Evolutionary conservation across 2,113 vertebrate species (phyloP), one percentile per base, ranked within the genome.

Genomic region (Microtus ochrogaster): DNA sequence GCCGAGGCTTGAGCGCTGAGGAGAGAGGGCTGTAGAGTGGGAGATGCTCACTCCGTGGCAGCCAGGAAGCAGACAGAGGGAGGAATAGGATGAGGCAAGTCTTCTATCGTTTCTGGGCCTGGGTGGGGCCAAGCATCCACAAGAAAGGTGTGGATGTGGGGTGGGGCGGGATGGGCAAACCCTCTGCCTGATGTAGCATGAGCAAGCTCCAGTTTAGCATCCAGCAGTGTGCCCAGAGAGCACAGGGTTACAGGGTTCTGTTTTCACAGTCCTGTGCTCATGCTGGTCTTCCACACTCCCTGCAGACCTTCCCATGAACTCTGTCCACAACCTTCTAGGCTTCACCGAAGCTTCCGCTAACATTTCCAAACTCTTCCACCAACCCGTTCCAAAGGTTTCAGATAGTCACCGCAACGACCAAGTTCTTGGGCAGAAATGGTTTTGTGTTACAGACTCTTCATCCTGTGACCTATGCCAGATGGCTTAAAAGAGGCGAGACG

Each of bases 141-240:
- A 28, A 2, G 41, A 33, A 33, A 63, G 14, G 30, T 33, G 41
- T 85, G 58, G 61, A 41, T 14, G 78, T 28, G 26, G 72, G n/a
- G 19, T 58, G 0, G 10, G 22, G 7, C 0, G 0, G 14, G 9
- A 44, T 65, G 61, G 82, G 14, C 26, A 28, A 44, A 65, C 63
- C 14, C 52, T 16, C 26, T 65, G 41, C 8, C 39, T 33, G 39
- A 28, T 66, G 61, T 44, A 36, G 33, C 28, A 5, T 3, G 39
- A 85, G 39, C 2, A n/a, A 11, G 28, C n/a, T 65, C 39, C 58
- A 66, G 83, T 11, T 58, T 58, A 36, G 16, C 33, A 68, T 19
- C 16, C 63, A 22, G 4, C 63, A 36, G 63, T 6, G 1, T 49
- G 7, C 61, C 26, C 41, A 3, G 63, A 19, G 39, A 68, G 63